phyloP scores from a whole-genome alignment of 2,113 vertebrate genomes.

The Protobothrops flavoviridis region DNA sequence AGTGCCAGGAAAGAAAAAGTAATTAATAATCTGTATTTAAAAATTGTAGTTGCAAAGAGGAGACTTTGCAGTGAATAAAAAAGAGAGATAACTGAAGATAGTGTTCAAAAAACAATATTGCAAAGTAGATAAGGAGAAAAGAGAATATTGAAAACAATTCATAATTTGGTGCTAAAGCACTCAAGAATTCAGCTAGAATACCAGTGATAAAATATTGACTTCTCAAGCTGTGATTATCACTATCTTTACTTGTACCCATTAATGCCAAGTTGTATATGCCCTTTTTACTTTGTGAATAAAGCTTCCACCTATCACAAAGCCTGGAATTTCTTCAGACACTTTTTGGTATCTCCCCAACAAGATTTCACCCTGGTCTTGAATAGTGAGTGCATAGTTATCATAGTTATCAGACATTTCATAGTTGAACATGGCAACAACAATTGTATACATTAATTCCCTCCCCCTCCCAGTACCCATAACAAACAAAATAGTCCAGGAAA shows the following conservation, averaged over 20 bases:
- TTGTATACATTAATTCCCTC: background rate
- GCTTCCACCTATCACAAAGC: background rate
- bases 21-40: background rate
- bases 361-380: background rate
- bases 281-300: background rate
- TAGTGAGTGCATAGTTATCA: background rate
- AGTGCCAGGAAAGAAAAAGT: background rate
- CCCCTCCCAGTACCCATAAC: background rate
- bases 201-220: constrained; percentile 3
- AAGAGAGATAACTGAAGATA: background rate
- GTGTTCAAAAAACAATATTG: background rate
- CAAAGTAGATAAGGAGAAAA: background rate
- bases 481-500: background rate
- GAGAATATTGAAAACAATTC: constrained; percentile 5
- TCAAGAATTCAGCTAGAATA: constrained; percentile 20
- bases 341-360: background rate
- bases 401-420: background rate
- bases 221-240: constrained; percentile 7
- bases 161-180: background rate
- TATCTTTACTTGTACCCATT: background rate
- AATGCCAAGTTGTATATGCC: background rate
- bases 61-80: background rate
- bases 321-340: background rate
- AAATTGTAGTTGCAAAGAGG: constrained; percentile 3
- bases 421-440: background rate